phyloP scores from a whole-genome alignment of 2,113 vertebrate species.

The Alces alces region DNA sequence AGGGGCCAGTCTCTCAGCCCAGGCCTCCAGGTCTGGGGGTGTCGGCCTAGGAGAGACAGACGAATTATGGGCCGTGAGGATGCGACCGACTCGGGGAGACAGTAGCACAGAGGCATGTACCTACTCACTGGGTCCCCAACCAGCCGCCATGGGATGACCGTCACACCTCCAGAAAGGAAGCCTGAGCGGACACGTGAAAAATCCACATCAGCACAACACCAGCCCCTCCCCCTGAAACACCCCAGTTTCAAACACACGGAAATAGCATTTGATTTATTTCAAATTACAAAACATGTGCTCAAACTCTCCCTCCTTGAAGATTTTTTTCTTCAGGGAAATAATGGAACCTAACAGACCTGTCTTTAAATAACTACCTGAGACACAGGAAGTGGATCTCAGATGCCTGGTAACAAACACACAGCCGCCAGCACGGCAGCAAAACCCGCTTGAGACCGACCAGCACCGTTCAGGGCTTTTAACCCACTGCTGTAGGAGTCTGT shows the following conservation, averaged over 20 bases:
- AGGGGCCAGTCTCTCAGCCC: constrained; percentile 58
- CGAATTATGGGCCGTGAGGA: neutral
- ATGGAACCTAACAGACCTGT: neutral
- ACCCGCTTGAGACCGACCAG: accelerated
- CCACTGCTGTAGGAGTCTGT: neutral
- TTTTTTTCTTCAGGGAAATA: neutral
- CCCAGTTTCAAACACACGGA: neutral
- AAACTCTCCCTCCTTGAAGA: neutral
- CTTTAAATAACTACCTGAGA: neutral
- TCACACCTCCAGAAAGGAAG: constrained; percentile 48
- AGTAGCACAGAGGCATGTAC: neutral
- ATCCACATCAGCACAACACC: neutral
- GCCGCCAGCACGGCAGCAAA: neutral
- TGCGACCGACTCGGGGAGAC: accelerated
- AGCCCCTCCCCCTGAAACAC: neutral
- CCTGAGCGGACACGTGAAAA: neutral
- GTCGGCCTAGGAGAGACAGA: constrained; percentile 22
- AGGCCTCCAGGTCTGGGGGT: neutral
- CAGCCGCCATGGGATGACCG: constrained; percentile 48
- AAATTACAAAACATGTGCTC: neutral
- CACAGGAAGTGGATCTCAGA: neutral
- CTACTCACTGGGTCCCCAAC: constrained; percentile 65
- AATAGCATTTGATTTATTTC: neutral
- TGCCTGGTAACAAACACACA: neutral
- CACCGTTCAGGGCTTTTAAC: accelerated